phyloP scores from a whole-genome alignment of 2,113 vertebrate species.

The Apteryx owenii region DNA sequence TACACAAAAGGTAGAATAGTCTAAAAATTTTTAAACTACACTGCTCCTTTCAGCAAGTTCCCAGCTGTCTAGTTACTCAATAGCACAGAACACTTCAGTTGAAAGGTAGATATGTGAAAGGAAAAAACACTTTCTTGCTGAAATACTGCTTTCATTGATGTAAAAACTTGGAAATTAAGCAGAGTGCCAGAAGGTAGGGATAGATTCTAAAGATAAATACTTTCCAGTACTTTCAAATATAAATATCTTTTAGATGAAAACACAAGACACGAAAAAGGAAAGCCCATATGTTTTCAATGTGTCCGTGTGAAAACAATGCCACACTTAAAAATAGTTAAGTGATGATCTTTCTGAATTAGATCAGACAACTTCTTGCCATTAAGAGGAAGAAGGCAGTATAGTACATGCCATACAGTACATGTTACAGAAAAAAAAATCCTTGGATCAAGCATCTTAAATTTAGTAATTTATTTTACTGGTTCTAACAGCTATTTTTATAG shows the following conservation, averaged over 20 bases:
- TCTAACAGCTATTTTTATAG: conserved; percentile 6
- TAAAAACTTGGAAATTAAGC: conserved; percentile 66
- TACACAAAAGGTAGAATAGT: neutral
- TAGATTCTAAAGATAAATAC: conserved; percentile 67
- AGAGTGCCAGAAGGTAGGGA: conserved; percentile 66
- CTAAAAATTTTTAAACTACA: neutral
- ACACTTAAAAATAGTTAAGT: conserved; percentile 62
- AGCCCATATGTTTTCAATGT: conserved; percentile 74
- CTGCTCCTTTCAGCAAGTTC: neutral
- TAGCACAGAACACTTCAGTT: conserved; percentile 1
- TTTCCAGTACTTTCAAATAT: conserved; percentile 73
- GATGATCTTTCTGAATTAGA: conserved; percentile 58
- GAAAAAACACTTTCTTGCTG: neutral
- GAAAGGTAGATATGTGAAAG: conserved; percentile 11
- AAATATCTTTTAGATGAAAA: conserved; percentile 75
- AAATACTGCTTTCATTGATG: conserved; percentile 62
- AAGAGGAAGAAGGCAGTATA: conserved; percentile 39
- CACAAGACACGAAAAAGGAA: conserved; percentile 62
- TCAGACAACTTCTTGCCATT: conserved; percentile 58
- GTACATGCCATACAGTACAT: neutral
- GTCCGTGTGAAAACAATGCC: conserved; percentile 69
- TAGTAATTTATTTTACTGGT: conserved; percentile 54
- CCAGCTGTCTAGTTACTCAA: neutral
- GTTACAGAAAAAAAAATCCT: conserved; percentile 34
- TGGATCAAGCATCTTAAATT: conserved; percentile 12